These are phyloP conservation scores for Progne subis DNA, from an alignment of 2,113 vertebrate species.

Conservation along the genomic window DNA sequence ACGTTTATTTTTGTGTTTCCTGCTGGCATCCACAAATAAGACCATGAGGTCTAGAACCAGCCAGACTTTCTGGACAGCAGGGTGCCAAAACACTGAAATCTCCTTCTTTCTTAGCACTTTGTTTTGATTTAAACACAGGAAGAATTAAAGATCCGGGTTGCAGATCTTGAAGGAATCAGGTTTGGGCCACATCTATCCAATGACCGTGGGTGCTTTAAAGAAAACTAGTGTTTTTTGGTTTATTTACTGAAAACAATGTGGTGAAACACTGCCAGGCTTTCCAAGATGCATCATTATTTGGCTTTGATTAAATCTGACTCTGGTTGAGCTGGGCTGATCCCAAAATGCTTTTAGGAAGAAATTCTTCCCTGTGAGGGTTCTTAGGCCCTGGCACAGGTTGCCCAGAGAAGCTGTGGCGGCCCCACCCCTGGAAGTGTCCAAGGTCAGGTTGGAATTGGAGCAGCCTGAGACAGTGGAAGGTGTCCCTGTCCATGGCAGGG, in stretches of 20 bases:
- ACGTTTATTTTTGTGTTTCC: background rate
- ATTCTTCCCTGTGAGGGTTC: background rate
- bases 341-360: background rate
- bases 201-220: background rate
- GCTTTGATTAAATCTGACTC: background rate
- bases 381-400: background rate
- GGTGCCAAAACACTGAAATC: background rate
- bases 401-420: background rate
- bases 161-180: background rate
- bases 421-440: background rate
- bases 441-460: background rate
- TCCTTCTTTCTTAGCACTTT: background rate
- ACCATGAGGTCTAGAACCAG: background rate
- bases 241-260: background rate
- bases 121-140: background rate
- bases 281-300: background rate
- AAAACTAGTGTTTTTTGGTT: background rate
- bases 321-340: background rate
- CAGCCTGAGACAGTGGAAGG: background rate
- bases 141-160: background rate
- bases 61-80: background rate
- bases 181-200: background rate
- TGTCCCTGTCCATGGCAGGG: background rate
- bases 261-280: background rate
- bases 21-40: background rate